Evolutionary conservation across 1,140 invertebrate species (phyloP).

Genomic region (Akabosia matsudoensis): DNA sequence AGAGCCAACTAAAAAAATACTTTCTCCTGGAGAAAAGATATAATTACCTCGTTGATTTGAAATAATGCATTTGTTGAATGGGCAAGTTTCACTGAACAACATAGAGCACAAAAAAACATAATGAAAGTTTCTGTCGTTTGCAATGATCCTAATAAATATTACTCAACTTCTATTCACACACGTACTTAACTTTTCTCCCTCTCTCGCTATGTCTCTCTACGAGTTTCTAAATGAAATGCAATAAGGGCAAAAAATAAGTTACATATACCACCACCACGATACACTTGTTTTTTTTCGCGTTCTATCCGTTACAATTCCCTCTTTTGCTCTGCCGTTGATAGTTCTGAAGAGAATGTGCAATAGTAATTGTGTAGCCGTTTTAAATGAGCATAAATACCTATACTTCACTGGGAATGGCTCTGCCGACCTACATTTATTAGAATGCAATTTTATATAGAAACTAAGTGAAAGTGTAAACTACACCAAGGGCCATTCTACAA

Average conservation of each 20-base stretch:
- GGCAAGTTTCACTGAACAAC: slow-evolving; percentile 16
- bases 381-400: slow-evolving; percentile 24
- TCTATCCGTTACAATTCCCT: no score
- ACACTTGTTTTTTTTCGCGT: no score
- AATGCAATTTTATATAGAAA: slow-evolving; percentile 4
- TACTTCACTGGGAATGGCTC: slow-evolving; percentile 5
- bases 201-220: not conserved
- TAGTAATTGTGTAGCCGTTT: not conserved
- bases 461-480: no score
- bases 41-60: slow-evolving; percentile 25
- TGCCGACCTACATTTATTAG: slow-evolving; percentile 22
- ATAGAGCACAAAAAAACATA: not conserved
- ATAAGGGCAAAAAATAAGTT: no score
- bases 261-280: no score
- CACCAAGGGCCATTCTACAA: no score
- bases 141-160: slow-evolving; percentile 21
- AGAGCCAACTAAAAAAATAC: no score
- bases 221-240: not conserved
- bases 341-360: not conserved
- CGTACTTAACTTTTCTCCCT: not conserved
- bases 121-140: slow-evolving; percentile 21
- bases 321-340: not conserved
- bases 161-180: slow-evolving; percentile 14
- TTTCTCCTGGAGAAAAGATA: not conserved
- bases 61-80: slow-evolving; percentile 10